These are phyloP conservation scores for Tetropium fuscum DNA, from an alignment of 2,888 invertebrate genomes.

Conservation along the genomic window DNA sequence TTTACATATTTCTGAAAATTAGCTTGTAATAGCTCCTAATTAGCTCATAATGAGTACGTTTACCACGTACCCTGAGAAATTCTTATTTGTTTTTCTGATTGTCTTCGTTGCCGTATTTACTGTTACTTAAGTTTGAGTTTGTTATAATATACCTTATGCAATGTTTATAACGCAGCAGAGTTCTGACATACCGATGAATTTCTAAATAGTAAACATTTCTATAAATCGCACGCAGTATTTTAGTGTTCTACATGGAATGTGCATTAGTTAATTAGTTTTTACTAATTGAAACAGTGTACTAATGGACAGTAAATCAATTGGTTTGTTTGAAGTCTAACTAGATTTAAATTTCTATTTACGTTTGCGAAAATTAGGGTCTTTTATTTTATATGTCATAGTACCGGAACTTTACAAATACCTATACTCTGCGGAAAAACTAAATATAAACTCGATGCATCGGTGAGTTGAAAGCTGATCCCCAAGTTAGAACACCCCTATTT, in stretches of 20 bases:
- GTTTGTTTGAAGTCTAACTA: constrained; percentile 3
- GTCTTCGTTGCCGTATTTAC: constrained; percentile 29
- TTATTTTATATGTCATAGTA: too few relatives aligned
- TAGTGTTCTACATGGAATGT: constrained; percentile 11
- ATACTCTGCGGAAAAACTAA: too few relatives aligned
- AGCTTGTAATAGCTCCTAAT: constrained; percentile 17
- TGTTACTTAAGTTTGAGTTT: constrained; percentile 11
- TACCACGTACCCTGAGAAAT: constrained; percentile 25
- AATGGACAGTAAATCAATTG: too few relatives aligned
- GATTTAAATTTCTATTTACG: too few relatives aligned
- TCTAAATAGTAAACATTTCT: constrained; percentile 9
- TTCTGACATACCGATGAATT: background rate
- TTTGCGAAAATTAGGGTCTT: too few relatives aligned
- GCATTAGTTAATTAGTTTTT: constrained; percentile 17
- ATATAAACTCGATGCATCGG: too few relatives aligned
- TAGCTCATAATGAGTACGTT: constrained; percentile 13
- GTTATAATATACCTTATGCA: constrained; percentile 5
- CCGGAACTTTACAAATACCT: too few relatives aligned
- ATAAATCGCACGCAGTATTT: background rate
- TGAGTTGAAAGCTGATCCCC: too few relatives aligned
- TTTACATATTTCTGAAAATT: constrained; percentile 23
- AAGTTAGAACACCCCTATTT: too few relatives aligned
- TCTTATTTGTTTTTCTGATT: constrained; percentile 26
- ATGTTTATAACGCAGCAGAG: constrained; percentile 1
- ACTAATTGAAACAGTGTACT: constrained; percentile 7